Percentiles rank a stretch among this genome's conserved stretches.
These are phyloP conservation scores for Archegozetes longisetosus DNA, from an alignment of 1,140 invertebrate species.

Conservation along the genomic window DNA sequence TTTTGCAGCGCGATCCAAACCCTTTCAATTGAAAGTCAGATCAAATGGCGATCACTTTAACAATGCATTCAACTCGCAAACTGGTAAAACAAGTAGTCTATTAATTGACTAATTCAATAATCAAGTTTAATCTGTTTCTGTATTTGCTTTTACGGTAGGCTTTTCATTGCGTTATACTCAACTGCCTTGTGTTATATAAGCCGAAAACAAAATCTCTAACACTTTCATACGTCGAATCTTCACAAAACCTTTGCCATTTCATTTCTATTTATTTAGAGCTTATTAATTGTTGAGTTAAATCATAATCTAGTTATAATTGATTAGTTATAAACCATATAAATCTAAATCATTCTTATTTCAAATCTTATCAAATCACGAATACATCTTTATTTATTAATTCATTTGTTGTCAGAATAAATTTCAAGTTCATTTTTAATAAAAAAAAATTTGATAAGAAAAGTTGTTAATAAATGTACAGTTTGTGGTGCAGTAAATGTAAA, in stretches of 20 bases:
- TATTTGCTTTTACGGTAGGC: slow-evolving; percentile 15
- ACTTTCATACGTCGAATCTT: not conserved
- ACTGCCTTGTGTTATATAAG: slow-evolving; percentile 23
- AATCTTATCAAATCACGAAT: not conserved
- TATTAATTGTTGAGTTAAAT: not conserved
- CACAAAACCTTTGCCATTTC: not conserved
- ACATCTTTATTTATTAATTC: slow-evolving; percentile 1
- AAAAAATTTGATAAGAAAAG: not conserved
- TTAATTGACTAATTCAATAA: not conserved
- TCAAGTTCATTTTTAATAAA: not conserved
- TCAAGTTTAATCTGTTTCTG: slow-evolving; percentile 3
- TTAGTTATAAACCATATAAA: not conserved
- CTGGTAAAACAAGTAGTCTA: not conserved
- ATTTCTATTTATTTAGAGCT: not conserved
- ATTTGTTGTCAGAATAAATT: not conserved
- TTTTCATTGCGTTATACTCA: slow-evolving; percentile 22
- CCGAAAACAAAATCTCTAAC: not conserved
- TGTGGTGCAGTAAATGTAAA: too few relatives aligned
- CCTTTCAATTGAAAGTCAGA: slow-evolving; percentile 22
- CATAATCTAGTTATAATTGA: not conserved
- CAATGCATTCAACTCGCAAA: slow-evolving; percentile 21
- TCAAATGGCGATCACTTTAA: slow-evolving; percentile 20
- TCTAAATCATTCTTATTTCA: not conserved
- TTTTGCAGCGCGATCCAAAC: slow-evolving; percentile 22
- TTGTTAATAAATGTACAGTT: not conserved